Conservation (phyloP, 2,797 vertebrate genomes). For the Acanthurus tractus region DNA sequence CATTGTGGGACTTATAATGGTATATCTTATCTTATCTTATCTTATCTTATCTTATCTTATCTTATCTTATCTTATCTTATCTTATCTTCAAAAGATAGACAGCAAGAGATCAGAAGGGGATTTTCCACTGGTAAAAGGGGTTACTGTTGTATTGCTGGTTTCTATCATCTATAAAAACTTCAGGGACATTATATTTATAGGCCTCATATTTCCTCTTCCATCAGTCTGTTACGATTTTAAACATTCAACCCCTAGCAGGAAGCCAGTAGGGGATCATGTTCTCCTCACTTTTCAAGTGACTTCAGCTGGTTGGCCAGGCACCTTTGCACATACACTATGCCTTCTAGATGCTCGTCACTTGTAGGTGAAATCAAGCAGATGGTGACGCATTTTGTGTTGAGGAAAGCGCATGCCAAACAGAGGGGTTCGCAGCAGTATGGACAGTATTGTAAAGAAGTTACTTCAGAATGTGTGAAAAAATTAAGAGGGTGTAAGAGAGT, state of each 20-base stretch:
- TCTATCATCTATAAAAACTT: not conserved
- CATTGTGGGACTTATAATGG: too few relatives aligned
- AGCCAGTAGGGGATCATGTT: slow-evolving; percentile 12
- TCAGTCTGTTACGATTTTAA: not conserved
- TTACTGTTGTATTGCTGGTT: not conserved
- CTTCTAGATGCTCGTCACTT: slow-evolving; percentile 7
- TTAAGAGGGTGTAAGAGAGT: too few relatives aligned
- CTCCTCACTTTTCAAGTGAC: not conserved
- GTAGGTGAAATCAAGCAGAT: slow-evolving; percentile 39
- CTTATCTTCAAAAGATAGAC: not conserved
- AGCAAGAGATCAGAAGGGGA: not conserved
- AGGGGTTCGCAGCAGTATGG: not conserved
- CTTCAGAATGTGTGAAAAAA: not conserved
- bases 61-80: too few relatives aligned
- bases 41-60: too few relatives aligned
- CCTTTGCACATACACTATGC: slow-evolving; percentile 18
- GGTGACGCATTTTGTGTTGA: slow-evolving; percentile 19
- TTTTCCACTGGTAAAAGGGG: not conserved
- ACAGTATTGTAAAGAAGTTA: not conserved
- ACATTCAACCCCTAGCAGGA: slow-evolving; percentile 2
- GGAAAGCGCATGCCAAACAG: slow-evolving; percentile 15
- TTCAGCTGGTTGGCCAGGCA: slow-evolving; percentile 28
- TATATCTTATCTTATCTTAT: too few relatives aligned
- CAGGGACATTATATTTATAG: not conserved
- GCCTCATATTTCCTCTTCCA: not conserved